These are phyloP conservation scores for Macroramphosus scolopax DNA, from an alignment of 2,797 vertebrate species.

Conservation along the genomic window DNA sequence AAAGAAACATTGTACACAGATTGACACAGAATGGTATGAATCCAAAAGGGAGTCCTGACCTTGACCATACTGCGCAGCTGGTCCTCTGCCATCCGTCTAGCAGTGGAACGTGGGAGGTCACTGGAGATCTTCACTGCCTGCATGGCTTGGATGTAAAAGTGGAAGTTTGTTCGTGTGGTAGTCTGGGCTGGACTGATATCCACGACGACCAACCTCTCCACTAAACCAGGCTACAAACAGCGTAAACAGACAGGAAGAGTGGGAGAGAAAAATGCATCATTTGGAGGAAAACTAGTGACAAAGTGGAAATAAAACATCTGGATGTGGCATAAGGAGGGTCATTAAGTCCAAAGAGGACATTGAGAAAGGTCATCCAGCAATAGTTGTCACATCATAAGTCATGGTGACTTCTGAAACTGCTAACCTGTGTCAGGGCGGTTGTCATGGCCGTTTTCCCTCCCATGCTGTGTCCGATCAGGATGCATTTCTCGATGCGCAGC, in stretches of 20 bases:
- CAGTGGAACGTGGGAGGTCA: conserved; percentile 83
- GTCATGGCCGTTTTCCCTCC: conserved; percentile 95
- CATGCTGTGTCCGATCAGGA: conserved; percentile 96
- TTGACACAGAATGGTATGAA: neutral
- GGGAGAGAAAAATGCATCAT: neutral
- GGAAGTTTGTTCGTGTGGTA: conserved; percentile 70
- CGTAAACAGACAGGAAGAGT: neutral
- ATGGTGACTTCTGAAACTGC: conserved; percentile 10
- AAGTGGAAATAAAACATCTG: conserved; percentile 1
- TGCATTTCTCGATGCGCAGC: conserved; percentile 83
- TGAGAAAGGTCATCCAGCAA: conserved; percentile 4
- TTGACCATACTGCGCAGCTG: conserved; percentile 82
- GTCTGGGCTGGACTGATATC: conserved; percentile 86
- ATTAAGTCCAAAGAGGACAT: neutral
- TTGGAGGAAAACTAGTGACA: neutral
- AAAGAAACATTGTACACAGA: neutral
- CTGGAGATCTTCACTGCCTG: conserved; percentile 79
- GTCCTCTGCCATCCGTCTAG: conserved; percentile 85
- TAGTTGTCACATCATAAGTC: too few species aligned
- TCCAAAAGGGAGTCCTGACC: conserved; percentile 65
- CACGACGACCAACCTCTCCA: conserved; percentile 87
- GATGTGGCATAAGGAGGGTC: neutral
- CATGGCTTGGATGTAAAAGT: conserved; percentile 85
- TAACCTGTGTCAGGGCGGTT: conserved; percentile 85
- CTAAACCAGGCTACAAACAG: conserved; percentile 81